These are phyloP conservation scores for Poecilia velifera DNA, from an alignment of 2,797 vertebrate genomes.

Conservation along the genomic window DNA sequence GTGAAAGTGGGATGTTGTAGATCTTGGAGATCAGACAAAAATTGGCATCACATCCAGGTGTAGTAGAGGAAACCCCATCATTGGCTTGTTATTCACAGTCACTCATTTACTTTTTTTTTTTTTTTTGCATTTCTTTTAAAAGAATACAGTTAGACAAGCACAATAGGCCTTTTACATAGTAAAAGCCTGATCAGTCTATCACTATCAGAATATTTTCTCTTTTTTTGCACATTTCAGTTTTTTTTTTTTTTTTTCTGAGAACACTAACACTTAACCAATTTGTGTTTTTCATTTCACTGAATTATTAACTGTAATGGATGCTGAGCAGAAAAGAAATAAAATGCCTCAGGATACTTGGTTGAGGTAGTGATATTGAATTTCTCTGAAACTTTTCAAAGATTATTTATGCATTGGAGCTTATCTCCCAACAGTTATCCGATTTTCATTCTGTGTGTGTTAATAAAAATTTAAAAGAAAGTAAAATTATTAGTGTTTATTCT, in stretches of 20 bases:
- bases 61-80: neutral
- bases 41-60: conserved; percentile 4
- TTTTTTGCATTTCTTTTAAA: neutral
- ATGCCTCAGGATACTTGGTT: neutral
- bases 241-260: too few relatives aligned
- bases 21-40: conserved; percentile 34
- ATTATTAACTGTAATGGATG: neutral
- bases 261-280: neutral
- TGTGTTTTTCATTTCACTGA: neutral
- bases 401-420: neutral
- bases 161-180: neutral
- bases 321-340: neutral
- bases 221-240: neutral
- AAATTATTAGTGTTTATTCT: neutral
- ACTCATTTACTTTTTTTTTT: neutral
- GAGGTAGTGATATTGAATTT: neutral
- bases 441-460: neutral
- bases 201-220: neutral
- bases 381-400: neutral
- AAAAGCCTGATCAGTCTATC: neutral
- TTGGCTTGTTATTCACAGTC: neutral
- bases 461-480: neutral
- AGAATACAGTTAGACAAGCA: neutral
- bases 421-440: neutral
- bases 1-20: conserved; percentile 35